Base-by-base conservation (phyloP, 2,113 vertebrate genomes). In the Mobula birostris region DNA sequence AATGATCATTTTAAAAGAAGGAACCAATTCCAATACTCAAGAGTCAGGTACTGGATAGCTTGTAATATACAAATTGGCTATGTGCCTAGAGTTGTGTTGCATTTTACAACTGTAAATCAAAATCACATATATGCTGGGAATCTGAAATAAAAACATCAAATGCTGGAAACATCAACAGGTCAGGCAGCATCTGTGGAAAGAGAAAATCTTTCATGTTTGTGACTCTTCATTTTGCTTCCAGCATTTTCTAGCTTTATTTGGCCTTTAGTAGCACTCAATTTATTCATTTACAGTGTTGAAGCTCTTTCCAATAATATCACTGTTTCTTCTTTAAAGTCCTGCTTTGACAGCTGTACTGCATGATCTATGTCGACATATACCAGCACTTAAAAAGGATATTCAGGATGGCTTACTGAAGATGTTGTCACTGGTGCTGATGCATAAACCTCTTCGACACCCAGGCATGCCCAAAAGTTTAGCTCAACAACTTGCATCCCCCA, bases 401-500 rank as follows among this genome's bases (percentile, higher is more conserved):
- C 99, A 99, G 96, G 99, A 99, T 0, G 99, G 99, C 12, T 97
- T 99, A 56, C 96, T 99, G 95, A 99, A 99, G 96, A 99, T 99
- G 99, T 97, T 99, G 0, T 99, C 99, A 0, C 96, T 99, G 94
- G 99, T 99, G 94, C 96, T 99, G 7, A 99, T 99, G 99, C 99
- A 99, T 97, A 99, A 99, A 94, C 99, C 99, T 0, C 97, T 99
- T 92, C 96, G 99, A 36, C 99, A 99, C 94, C 99, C 99, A 0
- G 99, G 99, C 95, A 99, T 99, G 99, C 99, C 99, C 78, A 99
- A 99, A 95, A 98, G 98, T 94, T 97, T 99, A 94, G 98, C 98
- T 61, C 98, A 99, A 94, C 99, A 99, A 95, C 97, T 99, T 95
- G 97, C 98, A 56, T 99, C 99, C 1, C 99, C 99, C 5, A 99